A percentile compares a stretch with the other conserved stretches of the same genome.
Conservation (phyloP, 2,113 vertebrate genomes). For the Oryctolagus cuniculus region mOryCun1.1 NC_091435.1:3711001-3711500, state of each 20-base stretch:
- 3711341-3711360: background rate
- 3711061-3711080: background rate
- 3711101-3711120: constrained; percentile 47
- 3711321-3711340: background rate
- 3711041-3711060: background rate
- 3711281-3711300: constrained; percentile 35
- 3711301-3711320: background rate
- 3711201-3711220: background rate
- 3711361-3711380: rapidly evolving
- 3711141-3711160: constrained; percentile 57
- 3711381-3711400: rapidly evolving
- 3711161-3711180: constrained; percentile 67
- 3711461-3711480: background rate
- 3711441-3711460: background rate
- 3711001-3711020: background rate
- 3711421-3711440: rapidly evolving
- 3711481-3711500: no score
- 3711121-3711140: constrained; percentile 48
- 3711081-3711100: background rate
- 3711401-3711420: rapidly evolving
- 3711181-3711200: constrained; percentile 69
- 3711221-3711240: no score
- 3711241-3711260: no score
- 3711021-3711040: constrained; percentile 57
- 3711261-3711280: background rate